These are phyloP conservation scores for Zele albiditarsus DNA, from an alignment of 2,888 invertebrate genomes.

Conservation along the genomic window DNA sequence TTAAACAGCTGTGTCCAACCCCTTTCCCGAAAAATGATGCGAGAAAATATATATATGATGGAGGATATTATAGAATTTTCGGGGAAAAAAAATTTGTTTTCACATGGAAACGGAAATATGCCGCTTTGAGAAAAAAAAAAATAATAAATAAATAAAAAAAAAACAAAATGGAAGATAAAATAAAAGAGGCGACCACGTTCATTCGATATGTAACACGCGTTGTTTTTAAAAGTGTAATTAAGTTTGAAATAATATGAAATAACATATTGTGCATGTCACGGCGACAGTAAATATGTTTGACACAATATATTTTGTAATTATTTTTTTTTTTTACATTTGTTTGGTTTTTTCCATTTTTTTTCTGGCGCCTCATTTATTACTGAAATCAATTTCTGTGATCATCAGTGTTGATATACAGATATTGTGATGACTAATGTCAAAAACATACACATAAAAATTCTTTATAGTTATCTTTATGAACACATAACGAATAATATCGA, in stretches of 20 bases:
- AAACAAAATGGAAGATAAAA: background rate
- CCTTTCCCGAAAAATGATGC: constrained; percentile 49
- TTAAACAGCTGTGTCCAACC: constrained; percentile 64
- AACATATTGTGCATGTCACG: background rate
- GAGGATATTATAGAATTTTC: background rate
- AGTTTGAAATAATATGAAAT: background rate
- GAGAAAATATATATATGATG: background rate
- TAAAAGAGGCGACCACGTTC: background rate
- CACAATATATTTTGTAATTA: background rate
- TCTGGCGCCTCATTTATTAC: background rate
- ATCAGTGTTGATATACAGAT: background rate
- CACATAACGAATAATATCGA: background rate
- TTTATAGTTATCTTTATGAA: background rate
- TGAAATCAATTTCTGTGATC: background rate
- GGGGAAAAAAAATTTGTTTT: constrained; percentile 25
- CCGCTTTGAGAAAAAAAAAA: constrained; percentile 16
- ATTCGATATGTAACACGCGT: background rate
- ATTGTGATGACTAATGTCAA: background rate
- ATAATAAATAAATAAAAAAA: constrained; percentile 35
- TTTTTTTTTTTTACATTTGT: background rate
- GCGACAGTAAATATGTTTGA: background rate
- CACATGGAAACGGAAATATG: background rate
- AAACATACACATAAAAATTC: background rate
- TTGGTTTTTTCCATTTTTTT: background rate
- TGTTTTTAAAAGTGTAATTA: background rate